A percentile compares a stretch with the other conserved stretches of the same genome.
Evolutionary conservation across 1,140 invertebrate species (phyloP).

Genomic region (Lysiphlebus fabarum): DNA sequence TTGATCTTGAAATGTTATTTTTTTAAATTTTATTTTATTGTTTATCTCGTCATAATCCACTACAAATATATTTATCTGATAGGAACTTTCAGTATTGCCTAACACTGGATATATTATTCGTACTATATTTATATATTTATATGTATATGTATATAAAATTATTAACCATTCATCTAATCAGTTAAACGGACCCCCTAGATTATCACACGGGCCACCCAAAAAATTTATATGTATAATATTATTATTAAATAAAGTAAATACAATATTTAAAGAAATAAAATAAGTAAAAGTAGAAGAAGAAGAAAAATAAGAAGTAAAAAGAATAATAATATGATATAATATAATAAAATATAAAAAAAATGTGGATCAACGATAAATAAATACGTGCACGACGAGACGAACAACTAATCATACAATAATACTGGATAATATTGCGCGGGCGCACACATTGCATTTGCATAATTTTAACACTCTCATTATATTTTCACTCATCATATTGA

Average conservation of each 20-base stretch:
- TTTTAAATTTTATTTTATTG: constrained; percentile 9
- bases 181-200: constrained; percentile 44
- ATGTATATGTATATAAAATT: constrained; percentile 37
- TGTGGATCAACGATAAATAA: constrained; percentile 5
- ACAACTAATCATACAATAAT: constrained; percentile 12
- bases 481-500: too few relatives aligned
- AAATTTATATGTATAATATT: constrained; percentile 5
- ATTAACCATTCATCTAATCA: constrained; percentile 25
- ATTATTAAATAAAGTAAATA: too few relatives aligned
- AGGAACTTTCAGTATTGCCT: constrained; percentile 58
- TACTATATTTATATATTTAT: too few relatives aligned
- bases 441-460: not conserved
- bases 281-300: too few relatives aligned
- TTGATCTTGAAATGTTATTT: constrained; percentile 30
- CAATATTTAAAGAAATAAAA: too few relatives aligned
- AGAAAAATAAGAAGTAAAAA: not conserved
- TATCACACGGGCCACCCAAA: constrained; percentile 50
- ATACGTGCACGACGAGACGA: constrained; percentile 13
- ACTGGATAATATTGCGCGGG: constrained; percentile 16
- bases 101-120: constrained; percentile 51
- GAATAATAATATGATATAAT: constrained; percentile 13
- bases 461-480: not conserved
- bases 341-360: constrained; percentile 3
- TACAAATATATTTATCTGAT: constrained; percentile 51
- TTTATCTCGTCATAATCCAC: constrained; percentile 25